Evolutionary conservation across 2,888 invertebrate species (phyloP).

Genomic region (Criorhina ranunculi): DNA sequence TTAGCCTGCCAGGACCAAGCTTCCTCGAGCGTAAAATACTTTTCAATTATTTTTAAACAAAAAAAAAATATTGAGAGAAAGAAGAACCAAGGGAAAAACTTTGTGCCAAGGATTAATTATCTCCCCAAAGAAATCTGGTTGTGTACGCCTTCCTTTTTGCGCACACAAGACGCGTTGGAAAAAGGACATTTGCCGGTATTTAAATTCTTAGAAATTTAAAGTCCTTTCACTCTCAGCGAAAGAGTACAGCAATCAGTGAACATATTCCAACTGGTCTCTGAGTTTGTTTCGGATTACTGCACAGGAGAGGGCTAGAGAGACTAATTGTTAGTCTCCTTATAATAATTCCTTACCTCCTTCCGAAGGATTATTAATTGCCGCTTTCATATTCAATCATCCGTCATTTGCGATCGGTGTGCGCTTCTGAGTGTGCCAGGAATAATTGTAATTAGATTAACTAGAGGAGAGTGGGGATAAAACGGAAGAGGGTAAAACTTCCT

Average conservation of each 20-base stretch:
- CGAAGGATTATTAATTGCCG: constrained; percentile 70
- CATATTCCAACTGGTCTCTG: constrained; percentile 33
- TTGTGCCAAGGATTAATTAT: constrained; percentile 72
- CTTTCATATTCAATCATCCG: constrained; percentile 73
- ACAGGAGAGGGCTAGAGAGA: constrained; percentile 43
- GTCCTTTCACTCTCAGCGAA: constrained; percentile 20
- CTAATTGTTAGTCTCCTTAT: constrained; percentile 39
- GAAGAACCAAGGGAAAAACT: constrained; percentile 47
- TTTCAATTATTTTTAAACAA: constrained; percentile 68
- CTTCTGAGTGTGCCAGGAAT: constrained; percentile 41
- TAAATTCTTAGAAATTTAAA: constrained; percentile 55
- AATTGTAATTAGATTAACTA: constrained; percentile 69
- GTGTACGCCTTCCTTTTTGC: constrained; percentile 27
- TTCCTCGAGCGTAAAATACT: constrained; percentile 74
- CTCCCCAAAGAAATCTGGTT: constrained; percentile 67
- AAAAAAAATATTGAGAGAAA: constrained; percentile 10
- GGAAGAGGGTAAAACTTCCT: neutral
- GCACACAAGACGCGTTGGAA: neutral
- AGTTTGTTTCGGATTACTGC: constrained; percentile 50
- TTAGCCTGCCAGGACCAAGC: constrained; percentile 74
- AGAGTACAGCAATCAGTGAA: constrained; percentile 28
- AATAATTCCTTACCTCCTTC: constrained; percentile 7
- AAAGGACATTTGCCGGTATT: constrained; percentile 67
- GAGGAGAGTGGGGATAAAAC: neutral
- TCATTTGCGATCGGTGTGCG: constrained; percentile 57